Evolutionary conservation across 2,113 vertebrate genomes (phyloP).

Genomic region (Callipepla californica): DNA sequence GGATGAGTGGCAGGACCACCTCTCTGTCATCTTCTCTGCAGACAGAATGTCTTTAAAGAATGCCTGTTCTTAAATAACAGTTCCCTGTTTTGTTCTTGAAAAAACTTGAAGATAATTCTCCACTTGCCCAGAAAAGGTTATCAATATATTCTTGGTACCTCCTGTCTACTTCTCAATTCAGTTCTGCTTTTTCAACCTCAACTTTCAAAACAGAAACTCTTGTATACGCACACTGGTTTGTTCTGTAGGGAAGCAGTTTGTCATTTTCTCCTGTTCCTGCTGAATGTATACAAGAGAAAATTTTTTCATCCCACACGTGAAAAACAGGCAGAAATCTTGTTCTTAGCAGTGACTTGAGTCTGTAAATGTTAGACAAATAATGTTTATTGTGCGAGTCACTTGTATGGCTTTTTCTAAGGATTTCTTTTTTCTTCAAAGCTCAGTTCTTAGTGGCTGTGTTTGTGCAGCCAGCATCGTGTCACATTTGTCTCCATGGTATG

Average conservation of each 20-base stretch:
- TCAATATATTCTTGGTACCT: rapidly evolving
- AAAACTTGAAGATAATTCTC: not conserved
- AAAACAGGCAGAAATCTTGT: not conserved
- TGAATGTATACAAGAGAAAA: not conserved
- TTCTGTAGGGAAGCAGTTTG: not conserved
- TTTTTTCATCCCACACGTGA: not conserved
- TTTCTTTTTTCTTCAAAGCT: not conserved
- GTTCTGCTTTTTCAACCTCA: not conserved
- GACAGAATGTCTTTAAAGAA: not conserved
- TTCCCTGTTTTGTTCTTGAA: not conserved
- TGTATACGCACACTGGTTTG: not conserved
- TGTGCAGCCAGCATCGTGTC: not conserved
- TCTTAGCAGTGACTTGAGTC: not conserved
- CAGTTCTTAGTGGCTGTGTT: not conserved
- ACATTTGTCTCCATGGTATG: rapidly evolving
- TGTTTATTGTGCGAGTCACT: not conserved
- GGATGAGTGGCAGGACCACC: not conserved
- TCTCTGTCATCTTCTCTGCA: not conserved
- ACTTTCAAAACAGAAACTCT: not conserved
- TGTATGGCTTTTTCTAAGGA: not conserved
- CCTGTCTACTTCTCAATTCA: not conserved
- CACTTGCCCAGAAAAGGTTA: not conserved
- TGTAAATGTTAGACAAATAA: not conserved
- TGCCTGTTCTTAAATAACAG: not conserved
- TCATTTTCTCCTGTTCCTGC: not conserved